These are phyloP conservation scores for Lateolabrax maculatus DNA, from an alignment of 2,797 vertebrate genomes.

Conservation along the genomic window DNA sequence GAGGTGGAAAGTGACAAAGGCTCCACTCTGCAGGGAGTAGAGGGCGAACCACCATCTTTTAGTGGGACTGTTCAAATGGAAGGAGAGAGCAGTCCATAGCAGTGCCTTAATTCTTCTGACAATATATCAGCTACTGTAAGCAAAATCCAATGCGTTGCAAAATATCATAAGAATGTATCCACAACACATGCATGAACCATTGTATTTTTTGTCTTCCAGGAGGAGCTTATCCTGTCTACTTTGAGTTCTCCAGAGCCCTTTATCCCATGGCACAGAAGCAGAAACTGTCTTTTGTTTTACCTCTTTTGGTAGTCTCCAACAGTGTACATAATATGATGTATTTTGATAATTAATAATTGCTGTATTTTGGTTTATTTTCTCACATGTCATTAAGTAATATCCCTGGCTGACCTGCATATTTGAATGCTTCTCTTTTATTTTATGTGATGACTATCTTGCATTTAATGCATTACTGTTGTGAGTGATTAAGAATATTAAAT, in stretches of 20 bases:
- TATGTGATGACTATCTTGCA: constrained; percentile 62
- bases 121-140: constrained; percentile 84
- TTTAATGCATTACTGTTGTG: constrained; percentile 66
- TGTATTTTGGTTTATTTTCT: constrained; percentile 63
- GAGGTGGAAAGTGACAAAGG: constrained; percentile 45
- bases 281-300: constrained; percentile 44
- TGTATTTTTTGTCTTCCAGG: constrained; percentile 48
- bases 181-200: constrained; percentile 19
- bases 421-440: constrained; percentile 69
- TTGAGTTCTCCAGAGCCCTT: constrained; percentile 43
- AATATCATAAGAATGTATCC: constrained; percentile 4
- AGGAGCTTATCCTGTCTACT: constrained; percentile 45
- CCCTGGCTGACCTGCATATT: constrained; percentile 52
- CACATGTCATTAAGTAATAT: constrained; percentile 54
- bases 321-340: constrained; percentile 59
- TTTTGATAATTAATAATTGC: constrained; percentile 65
- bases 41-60: constrained; percentile 21
- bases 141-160: constrained; percentile 6
- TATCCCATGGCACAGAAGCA: constrained; percentile 39
- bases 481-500: constrained; percentile 46
- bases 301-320: constrained; percentile 51
- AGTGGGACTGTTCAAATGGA: constrained; percentile 75
- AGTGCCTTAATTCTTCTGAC: constrained; percentile 78
- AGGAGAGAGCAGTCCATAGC: constrained; percentile 84
- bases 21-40: constrained; percentile 39